Evolutionary conservation across 2,797 vertebrate species (phyloP).

Genomic region (Amphiprion clarkii): DNA sequence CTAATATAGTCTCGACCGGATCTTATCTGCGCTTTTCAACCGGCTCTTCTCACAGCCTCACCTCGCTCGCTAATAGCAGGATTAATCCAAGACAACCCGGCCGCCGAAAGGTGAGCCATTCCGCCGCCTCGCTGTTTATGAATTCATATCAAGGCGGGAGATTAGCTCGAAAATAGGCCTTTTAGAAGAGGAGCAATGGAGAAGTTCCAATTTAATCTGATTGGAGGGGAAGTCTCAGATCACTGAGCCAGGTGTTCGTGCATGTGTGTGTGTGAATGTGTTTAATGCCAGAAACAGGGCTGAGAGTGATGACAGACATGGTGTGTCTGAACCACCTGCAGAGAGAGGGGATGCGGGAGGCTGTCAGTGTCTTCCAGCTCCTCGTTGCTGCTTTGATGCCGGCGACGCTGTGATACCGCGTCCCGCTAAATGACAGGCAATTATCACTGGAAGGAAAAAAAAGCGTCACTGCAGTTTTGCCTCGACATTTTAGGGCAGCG

Average conservation of each 20-base stretch:
- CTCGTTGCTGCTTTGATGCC: slow-evolving; percentile 86
- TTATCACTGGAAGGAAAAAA: slow-evolving; percentile 37
- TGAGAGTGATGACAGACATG: slow-evolving; percentile 78
- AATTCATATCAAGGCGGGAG: slow-evolving; percentile 63
- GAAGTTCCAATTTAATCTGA: slow-evolving; percentile 49
- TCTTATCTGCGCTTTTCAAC: slow-evolving; percentile 54
- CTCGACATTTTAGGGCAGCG: slow-evolving; percentile 25
- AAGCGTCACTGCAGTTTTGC: slow-evolving; percentile 30
- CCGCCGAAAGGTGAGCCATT: slow-evolving; percentile 52
- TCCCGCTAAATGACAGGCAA: slow-evolving; percentile 78
- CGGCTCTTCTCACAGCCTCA: slow-evolving; percentile 34
- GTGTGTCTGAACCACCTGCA: slow-evolving; percentile 88
- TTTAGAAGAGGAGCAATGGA: slow-evolving; percentile 39
- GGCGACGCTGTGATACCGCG: slow-evolving; percentile 76
- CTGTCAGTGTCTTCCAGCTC: slow-evolving; percentile 87
- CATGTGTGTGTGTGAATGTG: slow-evolving; percentile 22
- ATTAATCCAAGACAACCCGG: slow-evolving; percentile 59
- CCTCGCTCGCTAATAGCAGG: slow-evolving; percentile 52
- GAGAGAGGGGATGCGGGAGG: slow-evolving; percentile 86
- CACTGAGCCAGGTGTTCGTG: slow-evolving; percentile 21
- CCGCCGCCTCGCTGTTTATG: slow-evolving; percentile 45
- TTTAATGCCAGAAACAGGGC: slow-evolving; percentile 83
- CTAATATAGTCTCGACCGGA: slow-evolving; percentile 47
- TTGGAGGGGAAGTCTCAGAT: slow-evolving; percentile 23
- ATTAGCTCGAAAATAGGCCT: slow-evolving; percentile 61